A percentile compares a stretch with the other conserved stretches of the same genome.
Evolutionary conservation across 2,797 vertebrate species (phyloP).

Genomic region (Lepidocolaptes lacrymiger): DNA sequence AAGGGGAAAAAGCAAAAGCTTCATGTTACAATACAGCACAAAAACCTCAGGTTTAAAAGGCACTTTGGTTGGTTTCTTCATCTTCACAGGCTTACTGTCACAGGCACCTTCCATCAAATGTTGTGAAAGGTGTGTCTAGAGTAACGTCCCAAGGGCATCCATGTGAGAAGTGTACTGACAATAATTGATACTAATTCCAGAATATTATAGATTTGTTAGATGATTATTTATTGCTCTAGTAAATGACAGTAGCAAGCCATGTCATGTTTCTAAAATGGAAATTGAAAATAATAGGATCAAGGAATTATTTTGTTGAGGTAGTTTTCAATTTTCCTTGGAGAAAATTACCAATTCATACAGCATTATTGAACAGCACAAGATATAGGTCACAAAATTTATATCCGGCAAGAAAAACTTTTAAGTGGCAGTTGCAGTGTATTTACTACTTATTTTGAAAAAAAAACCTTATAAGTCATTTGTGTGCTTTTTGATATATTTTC

Average conservation of each 20-base stretch:
- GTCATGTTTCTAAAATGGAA: background rate
- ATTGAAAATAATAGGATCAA: background rate
- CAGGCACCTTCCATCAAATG: background rate
- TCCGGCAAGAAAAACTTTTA: background rate
- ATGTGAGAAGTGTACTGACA: background rate
- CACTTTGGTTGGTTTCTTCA: too few relatives aligned
- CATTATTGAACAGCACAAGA: background rate
- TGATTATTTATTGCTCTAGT: background rate
- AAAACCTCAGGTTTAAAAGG: too few relatives aligned
- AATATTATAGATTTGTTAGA: background rate
- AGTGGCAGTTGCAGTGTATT: background rate
- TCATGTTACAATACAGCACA: too few relatives aligned
- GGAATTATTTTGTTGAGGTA: accelerated
- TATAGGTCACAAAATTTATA: background rate
- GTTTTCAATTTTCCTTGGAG: background rate
- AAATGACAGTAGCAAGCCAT: background rate
- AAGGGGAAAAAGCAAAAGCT: too few relatives aligned
- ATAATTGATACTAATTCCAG: background rate
- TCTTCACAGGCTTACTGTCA: too few relatives aligned
- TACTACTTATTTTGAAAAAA: background rate
- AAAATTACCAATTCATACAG: background rate
- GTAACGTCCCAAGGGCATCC: background rate
- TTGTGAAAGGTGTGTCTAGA: background rate
- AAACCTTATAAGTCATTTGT: background rate
- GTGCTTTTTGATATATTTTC: background rate